Conservation (phyloP, 2,113 vertebrate species). For the Actenoides hombroni region DNA sequence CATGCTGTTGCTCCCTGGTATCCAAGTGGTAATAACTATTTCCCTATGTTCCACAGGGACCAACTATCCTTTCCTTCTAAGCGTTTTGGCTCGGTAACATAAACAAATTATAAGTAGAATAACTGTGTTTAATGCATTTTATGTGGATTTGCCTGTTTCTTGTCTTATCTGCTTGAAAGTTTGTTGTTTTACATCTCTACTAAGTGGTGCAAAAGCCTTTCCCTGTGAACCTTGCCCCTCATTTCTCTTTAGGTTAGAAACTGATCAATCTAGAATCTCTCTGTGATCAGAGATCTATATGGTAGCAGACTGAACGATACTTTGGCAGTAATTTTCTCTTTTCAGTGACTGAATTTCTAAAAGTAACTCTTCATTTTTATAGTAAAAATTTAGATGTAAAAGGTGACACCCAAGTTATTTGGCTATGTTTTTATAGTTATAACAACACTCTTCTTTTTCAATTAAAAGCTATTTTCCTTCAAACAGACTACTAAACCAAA, state of each 20-base stretch:
- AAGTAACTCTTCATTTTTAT: background rate
- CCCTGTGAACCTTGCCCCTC: background rate
- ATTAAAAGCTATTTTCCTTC: background rate
- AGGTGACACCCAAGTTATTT: background rate
- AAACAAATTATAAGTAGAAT: background rate
- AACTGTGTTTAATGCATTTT: background rate
- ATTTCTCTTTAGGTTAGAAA: background rate
- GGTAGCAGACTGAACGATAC: background rate
- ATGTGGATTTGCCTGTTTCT: background rate
- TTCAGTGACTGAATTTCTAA: background rate
- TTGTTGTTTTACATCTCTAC: background rate
- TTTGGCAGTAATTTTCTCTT: background rate
- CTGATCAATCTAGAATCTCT: background rate
- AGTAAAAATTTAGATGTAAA: background rate
- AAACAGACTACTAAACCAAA: background rate
- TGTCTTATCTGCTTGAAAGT: background rate
- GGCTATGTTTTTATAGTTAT: background rate
- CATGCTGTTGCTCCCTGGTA: background rate
- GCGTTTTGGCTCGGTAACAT: background rate
- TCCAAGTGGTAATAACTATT: background rate
- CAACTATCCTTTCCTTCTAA: background rate
- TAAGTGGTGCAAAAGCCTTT: background rate
- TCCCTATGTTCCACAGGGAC: background rate
- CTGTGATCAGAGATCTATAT: background rate
- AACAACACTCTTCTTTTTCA: background rate